Evolutionary conservation across 2,797 vertebrate genomes (phyloP), one percentile per base, ranked within the genome.

Genomic region (Catostomus latipinnis): DNA sequence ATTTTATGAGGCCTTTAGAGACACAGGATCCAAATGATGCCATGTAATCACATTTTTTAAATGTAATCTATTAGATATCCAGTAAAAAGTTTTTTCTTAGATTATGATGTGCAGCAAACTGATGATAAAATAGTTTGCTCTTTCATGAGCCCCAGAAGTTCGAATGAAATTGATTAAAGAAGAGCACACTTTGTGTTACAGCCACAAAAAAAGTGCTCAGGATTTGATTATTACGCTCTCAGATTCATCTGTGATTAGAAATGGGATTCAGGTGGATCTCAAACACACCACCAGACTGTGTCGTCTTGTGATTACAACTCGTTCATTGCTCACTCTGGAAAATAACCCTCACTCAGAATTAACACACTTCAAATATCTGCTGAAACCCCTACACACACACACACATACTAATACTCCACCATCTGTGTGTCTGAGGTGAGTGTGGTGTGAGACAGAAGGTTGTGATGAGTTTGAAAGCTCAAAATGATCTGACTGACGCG

Each of bases 251-350:
- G 68, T 72, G 71, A 72, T 72, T 72, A 60, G 45, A 58, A 49
- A 60, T 48, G 56, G 58, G 56, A 72, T 81, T 63, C 50, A 75
- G 66, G 72, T 70, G 58, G 57, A 75, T 66, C 18, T 57, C 65
- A 22, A 56, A 46, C 62, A 49, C 70, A 9, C n/a, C n/a, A 58
- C n/a, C 52, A 66, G 61, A 60, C 54, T 34, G 13, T 57, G 69
- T 67, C n/a, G 7, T 48, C 46, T 74, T 34, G 34, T 34, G 71
- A 81, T 81, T 74, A 68, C 10, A 14, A 34, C 54, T 58, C 57
- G 34, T 34, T 34, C 34, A 34, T 34, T 3, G 34, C 34, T 34
- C 34, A 57, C 34, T 60, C 53, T 58, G 53, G 53, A 68, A 80
- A 80, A 67, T 60, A 67, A 68, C 53, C 72, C 61, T 58, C 62